A percentile compares a stretch with the other conserved stretches of the same genome.
Evolutionary conservation across 2,113 vertebrate genomes (phyloP).

Genomic region (Sylvicapra grimmia): DNA sequence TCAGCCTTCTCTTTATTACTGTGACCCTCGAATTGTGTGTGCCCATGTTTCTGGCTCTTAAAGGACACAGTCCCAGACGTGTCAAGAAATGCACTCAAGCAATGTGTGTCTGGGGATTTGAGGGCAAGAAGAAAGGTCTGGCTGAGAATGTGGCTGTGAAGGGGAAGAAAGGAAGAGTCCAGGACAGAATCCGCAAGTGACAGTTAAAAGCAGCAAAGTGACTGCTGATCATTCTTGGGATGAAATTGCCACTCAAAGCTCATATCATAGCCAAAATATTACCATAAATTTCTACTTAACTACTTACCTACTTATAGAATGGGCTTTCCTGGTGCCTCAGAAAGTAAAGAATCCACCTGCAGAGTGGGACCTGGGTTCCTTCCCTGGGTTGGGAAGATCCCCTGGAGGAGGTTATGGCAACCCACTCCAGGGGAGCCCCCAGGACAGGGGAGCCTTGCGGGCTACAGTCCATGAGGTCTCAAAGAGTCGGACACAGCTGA

Average conservation of each 20-base stretch:
- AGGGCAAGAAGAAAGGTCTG: slow-evolving; percentile 50
- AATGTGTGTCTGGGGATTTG: slow-evolving; percentile 23
- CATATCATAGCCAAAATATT: not conserved
- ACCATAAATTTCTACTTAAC: not conserved
- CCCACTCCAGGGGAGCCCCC: not conserved
- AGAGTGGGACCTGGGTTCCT: not conserved
- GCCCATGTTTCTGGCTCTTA: slow-evolving; percentile 38
- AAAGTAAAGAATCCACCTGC: not conserved
- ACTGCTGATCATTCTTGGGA: not conserved
- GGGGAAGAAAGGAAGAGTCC: not conserved
- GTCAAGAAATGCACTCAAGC: slow-evolving; percentile 45
- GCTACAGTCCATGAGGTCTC: not conserved
- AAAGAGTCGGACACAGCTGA: not conserved
- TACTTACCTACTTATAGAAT: not conserved
- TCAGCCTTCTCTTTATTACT: slow-evolving; percentile 46
- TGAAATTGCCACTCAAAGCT: slow-evolving; percentile 5
- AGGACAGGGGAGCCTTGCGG: not conserved
- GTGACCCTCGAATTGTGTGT: slow-evolving; percentile 34
- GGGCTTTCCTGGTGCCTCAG: not conserved
- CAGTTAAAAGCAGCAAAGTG: slow-evolving; percentile 14
- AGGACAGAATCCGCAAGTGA: not conserved
- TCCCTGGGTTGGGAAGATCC: not conserved
- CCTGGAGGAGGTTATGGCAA: not conserved
- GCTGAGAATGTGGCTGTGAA: not conserved
- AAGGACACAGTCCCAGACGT: slow-evolving; percentile 33